These are phyloP conservation scores for Marmota flaviventris DNA, from an alignment of 2,113 vertebrate genomes.

Conservation along the genomic window DNA sequence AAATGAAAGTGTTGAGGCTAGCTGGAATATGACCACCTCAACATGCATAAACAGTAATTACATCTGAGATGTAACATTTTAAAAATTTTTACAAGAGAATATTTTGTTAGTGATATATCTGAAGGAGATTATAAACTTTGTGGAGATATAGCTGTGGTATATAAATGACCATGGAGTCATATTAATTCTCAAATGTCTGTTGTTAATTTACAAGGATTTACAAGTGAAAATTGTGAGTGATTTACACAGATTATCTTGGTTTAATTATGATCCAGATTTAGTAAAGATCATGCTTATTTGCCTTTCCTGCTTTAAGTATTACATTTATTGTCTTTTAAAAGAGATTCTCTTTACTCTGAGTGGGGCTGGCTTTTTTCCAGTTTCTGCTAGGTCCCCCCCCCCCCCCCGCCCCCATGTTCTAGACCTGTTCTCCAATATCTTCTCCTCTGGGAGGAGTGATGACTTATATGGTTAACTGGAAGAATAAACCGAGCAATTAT, in stretches of 20 bases:
- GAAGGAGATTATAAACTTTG: background rate
- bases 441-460: background rate
- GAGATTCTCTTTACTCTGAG: background rate
- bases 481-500: background rate
- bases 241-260: background rate
- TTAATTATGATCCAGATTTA: background rate
- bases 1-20: background rate
- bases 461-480: background rate
- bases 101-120: background rate
- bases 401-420: background rate
- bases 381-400: background rate
- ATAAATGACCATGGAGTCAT: background rate
- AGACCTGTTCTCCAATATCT: background rate
- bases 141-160: background rate
- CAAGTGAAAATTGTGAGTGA: background rate
- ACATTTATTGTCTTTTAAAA: background rate
- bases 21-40: background rate
- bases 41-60: background rate
- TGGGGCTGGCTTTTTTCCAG: background rate
- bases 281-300: background rate
- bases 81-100: background rate
- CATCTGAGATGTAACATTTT: background rate
- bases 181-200: background rate
- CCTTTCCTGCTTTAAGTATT: background rate
- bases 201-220: background rate